A percentile compares a stretch with the other conserved stretches of the same genome.
These are phyloP conservation scores for Solen grandis DNA, from an alignment of 1,140 invertebrate species.

Conservation along the genomic window DNA sequence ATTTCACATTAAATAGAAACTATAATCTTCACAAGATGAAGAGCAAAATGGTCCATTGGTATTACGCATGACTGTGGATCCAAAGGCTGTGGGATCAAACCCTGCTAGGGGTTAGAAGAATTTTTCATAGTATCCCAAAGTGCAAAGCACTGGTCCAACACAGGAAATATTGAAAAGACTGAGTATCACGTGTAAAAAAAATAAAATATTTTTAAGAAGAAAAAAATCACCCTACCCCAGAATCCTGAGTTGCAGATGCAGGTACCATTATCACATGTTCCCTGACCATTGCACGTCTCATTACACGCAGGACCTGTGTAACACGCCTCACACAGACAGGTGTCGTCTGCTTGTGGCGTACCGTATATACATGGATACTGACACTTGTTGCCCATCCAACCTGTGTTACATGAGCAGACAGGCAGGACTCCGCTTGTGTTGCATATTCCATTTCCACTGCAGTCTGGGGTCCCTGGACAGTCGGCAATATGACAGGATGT, in stretches of 20 bases:
- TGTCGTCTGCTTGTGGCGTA: constrained; percentile 40
- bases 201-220: too few species aligned
- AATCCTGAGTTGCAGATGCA: constrained; percentile 64
- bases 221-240: constrained; percentile 75
- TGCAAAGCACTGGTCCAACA: too few species aligned
- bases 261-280: constrained; percentile 63
- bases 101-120: too few species aligned
- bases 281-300: constrained; percentile 66
- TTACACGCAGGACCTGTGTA: constrained; percentile 59
- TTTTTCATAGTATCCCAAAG: too few species aligned
- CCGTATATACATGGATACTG: constrained; percentile 68
- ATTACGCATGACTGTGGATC: too few species aligned
- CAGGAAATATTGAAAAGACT: too few species aligned
- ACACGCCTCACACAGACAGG: constrained; percentile 66
- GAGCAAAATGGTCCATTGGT: too few species aligned
- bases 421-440: constrained; percentile 60
- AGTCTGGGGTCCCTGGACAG: constrained; percentile 71
- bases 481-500: constrained; percentile 66
- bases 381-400: constrained; percentile 70
- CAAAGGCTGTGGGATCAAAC: too few species aligned
- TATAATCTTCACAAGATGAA: too few species aligned
- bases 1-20: too few species aligned
- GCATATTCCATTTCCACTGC: constrained; percentile 65
- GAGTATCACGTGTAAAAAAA: too few species aligned
- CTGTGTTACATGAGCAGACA: constrained; percentile 61